Conservation (phyloP, 1,140 invertebrate genomes). For the Lepeophtheirus salmonis region DNA sequence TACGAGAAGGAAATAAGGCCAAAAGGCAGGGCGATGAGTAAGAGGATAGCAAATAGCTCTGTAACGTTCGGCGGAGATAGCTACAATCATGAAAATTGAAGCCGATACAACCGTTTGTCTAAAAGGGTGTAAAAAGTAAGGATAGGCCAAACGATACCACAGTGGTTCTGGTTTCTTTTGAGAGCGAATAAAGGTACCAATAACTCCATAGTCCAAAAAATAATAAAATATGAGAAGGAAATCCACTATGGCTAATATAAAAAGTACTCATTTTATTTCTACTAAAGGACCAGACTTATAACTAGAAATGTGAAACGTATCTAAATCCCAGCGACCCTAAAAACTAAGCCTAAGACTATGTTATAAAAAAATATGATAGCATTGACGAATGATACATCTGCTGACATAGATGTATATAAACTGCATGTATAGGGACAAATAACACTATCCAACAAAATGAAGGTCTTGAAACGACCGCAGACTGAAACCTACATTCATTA, state of each 20-base stretch:
- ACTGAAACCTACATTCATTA: too few species aligned
- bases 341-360: too few species aligned
- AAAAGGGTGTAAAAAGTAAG: constrained; percentile 9
- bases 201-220: constrained; percentile 7
- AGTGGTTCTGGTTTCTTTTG: constrained; percentile 1
- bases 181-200: not conserved
- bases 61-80: constrained; percentile 9
- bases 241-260: constrained; percentile 5
- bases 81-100: constrained; percentile 11
- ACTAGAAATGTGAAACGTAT: too few species aligned
- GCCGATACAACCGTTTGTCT: not conserved
- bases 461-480: too few species aligned
- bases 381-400: too few species aligned
- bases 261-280: not conserved
- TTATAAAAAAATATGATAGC: too few species aligned
- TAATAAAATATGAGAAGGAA: constrained; percentile 6
- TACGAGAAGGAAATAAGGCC: constrained; percentile 6
- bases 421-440: too few species aligned
- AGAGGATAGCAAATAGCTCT: constrained; percentile 13
- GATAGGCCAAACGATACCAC: constrained; percentile 13
- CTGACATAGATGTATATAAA: too few species aligned
- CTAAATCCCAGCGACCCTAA: too few species aligned
- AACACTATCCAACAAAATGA: too few species aligned
- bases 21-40: constrained; percentile 12
- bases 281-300: not conserved